phyloP scores from a whole-genome alignment of 2,888 invertebrate species.

The Hydrotaea diabolus region DNA sequence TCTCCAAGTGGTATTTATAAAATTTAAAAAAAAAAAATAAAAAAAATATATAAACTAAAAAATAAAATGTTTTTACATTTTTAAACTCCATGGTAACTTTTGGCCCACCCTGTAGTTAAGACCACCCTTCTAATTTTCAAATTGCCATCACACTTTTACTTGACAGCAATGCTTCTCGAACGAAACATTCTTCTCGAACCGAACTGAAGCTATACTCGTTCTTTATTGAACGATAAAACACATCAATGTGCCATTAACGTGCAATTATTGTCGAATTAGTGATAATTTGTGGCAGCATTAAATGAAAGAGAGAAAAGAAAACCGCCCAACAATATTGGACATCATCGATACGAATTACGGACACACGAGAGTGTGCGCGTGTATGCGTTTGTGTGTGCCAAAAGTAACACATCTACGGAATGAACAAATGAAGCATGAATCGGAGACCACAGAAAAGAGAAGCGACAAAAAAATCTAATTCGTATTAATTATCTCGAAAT shows the following conservation, averaged over 20 bases:
- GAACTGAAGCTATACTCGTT: too few species aligned
- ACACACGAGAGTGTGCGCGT: not conserved
- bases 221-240: not conserved
- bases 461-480: not conserved
- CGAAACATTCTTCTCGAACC: too few species aligned
- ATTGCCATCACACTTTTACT: too few species aligned
- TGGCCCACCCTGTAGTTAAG: too few species aligned
- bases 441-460: not conserved
- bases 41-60: too few species aligned
- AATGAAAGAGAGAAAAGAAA: not conserved
- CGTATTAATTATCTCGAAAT: not conserved
- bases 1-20: too few species aligned
- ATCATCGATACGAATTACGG: not conserved
- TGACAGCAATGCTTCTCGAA: too few species aligned
- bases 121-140: too few species aligned
- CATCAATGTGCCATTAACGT: not conserved
- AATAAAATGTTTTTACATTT: too few species aligned
- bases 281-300: not conserved
- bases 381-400: not conserved
- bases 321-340: not conserved
- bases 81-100: too few species aligned
- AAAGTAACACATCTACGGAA: not conserved
- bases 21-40: too few species aligned
- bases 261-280: conserved; percentile 12
- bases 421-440: not conserved